phyloP scores from a whole-genome alignment of 2,797 vertebrate genomes.

The Hydrocynus forskahlii region DNA sequence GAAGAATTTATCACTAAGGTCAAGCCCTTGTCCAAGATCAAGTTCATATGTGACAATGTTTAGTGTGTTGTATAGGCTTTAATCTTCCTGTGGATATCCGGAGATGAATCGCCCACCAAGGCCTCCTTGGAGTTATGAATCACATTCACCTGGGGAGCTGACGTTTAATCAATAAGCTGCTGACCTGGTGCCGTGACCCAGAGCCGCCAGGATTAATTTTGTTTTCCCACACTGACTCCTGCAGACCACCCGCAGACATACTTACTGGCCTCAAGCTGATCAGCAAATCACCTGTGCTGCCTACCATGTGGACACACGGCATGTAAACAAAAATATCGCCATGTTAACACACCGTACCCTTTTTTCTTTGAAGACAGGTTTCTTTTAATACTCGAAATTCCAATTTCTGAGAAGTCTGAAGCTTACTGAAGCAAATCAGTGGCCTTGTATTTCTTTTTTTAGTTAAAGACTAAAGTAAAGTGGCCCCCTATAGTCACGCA shows the following conservation, averaged over 20 bases:
- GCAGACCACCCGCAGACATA: conserved; percentile 66
- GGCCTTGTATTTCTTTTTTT: background rate
- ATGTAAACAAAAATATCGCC: conserved; percentile 58
- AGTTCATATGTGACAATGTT: conserved; percentile 47
- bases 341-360: background rate
- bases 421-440: background rate
- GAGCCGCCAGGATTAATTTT: conserved; percentile 74
- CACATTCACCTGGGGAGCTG: conserved; percentile 87
- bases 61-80: conserved; percentile 64
- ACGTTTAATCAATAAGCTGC: conserved; percentile 92
- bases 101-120: conserved; percentile 72
- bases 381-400: background rate
- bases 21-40: conserved; percentile 25
- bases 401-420: background rate
- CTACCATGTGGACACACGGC: conserved; percentile 55
- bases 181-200: conserved; percentile 86
- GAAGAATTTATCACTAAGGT: conserved; percentile 22
- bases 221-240: conserved; percentile 67
- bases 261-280: conserved; percentile 61
- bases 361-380: background rate
- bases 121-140: conserved; percentile 84
- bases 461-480: background rate
- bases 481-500: too few relatives aligned
- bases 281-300: conserved; percentile 63
- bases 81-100: conserved; percentile 62